These are phyloP conservation scores for Vanacampus margaritifer DNA, from an alignment of 2,113 vertebrate species.

Conservation along the genomic window DNA sequence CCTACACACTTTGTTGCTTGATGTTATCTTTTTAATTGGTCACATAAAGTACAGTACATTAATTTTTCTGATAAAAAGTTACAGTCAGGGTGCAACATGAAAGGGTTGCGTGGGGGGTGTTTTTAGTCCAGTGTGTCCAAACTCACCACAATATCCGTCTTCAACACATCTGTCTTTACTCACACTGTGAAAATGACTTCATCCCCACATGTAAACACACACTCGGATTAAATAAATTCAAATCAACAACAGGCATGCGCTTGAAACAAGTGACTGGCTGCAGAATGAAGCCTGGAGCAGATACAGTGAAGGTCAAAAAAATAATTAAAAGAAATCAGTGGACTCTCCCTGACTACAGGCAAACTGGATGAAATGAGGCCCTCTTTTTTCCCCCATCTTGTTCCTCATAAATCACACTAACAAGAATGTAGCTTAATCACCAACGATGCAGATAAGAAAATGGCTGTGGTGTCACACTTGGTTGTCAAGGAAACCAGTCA, in stretches of 20 bases:
- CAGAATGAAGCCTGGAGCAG: background rate
- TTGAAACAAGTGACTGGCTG: conserved; percentile 45
- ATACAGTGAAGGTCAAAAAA: background rate
- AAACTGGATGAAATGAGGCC: background rate
- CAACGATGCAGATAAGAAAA: conserved; percentile 47
- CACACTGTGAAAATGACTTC: conserved; percentile 55
- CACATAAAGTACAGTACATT: background rate
- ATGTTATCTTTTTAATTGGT: background rate
- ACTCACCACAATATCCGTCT: conserved; percentile 34
- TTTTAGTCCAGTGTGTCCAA: conserved; percentile 8
- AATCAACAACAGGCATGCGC: conserved; percentile 57
- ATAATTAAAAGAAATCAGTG: background rate
- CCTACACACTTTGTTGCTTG: background rate
- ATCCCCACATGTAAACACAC: conserved; percentile 27
- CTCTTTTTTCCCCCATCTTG: conserved; percentile 17
- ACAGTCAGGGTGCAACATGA: background rate
- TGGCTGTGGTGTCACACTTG: conserved; percentile 42
- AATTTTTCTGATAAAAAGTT: background rate
- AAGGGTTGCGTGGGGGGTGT: background rate
- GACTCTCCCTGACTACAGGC: background rate
- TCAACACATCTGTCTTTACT: conserved; percentile 64
- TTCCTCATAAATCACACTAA: conserved; percentile 46
- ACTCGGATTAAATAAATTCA: conserved; percentile 51
- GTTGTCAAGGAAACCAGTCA: conserved; percentile 64
- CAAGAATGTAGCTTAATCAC: conserved; percentile 35